Base-by-base conservation (phyloP, 53 echinoderm and acorn worm genomes). In the Pentamera pediparva region DNA sequence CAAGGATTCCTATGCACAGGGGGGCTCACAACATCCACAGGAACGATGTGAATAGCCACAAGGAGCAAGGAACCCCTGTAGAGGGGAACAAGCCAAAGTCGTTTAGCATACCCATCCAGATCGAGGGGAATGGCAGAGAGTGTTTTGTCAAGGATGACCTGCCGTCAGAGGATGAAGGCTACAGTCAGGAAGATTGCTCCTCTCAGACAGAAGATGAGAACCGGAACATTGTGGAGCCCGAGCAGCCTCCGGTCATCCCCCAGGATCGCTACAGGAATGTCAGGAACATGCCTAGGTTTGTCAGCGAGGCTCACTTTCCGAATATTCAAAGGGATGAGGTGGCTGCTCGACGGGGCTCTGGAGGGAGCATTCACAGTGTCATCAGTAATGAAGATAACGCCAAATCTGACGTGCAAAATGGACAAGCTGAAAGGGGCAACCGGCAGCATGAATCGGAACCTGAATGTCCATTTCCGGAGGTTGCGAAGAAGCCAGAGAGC, bases 141-240 rank as follows among this genome's bases (percentile, higher is more conserved):
- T 53, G 54, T 32, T 72, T 53, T 35, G 73, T 72, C n/a, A 72
- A 51, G n/a, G 73, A 72, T 21, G 73, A 72, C 3, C 51, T 21
- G 22, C 52, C 73, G 35, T 72, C 73, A 30, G 73, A 54, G 20
- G 55, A 54, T 33, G 73, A 72, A 27, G 55, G 73, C 30, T 72
- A 51, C 52, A 72, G 73, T 25, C 55, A 51, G 36, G 73, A 72
- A 30, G 55, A 53, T 33, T 72, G 34, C 35, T 22, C 32, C 6
- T 72, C 73, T 53, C 73, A 72, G 36, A 52, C 32, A 12, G 73
- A 67, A 29, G 67, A 67, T 37, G 67, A 67, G 32, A 67, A 67
- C 45, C 25, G 43, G 45, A 67, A 67, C 27, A 41, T 67, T 39
- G 45, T n/a, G 0, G 43, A 67, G 13, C 45, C 67, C 27, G 45